phyloP scores from a whole-genome alignment of 2,113 vertebrate genomes.

The Hypanus sabinus region DNA sequence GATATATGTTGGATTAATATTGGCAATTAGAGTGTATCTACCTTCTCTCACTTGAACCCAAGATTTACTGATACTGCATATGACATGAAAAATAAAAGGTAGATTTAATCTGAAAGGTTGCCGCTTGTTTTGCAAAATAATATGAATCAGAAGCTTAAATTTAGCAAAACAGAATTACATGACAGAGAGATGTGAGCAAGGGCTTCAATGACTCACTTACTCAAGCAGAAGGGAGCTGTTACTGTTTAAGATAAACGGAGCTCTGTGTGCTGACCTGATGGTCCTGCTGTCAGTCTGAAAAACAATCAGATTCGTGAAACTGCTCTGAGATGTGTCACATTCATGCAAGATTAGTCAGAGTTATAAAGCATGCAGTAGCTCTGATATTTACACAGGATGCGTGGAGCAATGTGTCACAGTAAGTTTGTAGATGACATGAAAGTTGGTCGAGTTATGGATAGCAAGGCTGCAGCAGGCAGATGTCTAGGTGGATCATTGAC shows the following conservation, averaged over 20 bases:
- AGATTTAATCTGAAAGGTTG: conserved; percentile 2
- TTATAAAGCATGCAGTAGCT: not conserved
- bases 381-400: not conserved
- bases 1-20: not conserved
- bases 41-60: too few relatives aligned
- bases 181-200: not conserved
- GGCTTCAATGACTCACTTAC: conserved; percentile 20
- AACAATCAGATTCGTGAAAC: conserved; percentile 9
- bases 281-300: conserved; percentile 3
- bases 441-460: too few relatives aligned
- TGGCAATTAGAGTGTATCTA: not conserved
- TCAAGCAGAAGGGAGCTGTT: not conserved
- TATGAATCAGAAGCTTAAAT: not conserved
- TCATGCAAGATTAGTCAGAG: not conserved
- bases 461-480: too few relatives aligned
- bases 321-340: conserved; percentile 28
- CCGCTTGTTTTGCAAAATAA: not conserved
- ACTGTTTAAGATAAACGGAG: not conserved
- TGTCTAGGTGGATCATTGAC: too few relatives aligned
- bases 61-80: not conserved
- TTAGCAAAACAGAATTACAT: not conserved
- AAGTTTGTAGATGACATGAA: not conserved
- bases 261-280: not conserved
- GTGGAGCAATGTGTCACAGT: not conserved
- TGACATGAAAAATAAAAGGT: not conserved